phyloP scores from a whole-genome alignment of 2,888 invertebrate genomes.

The Lasioglossum lativentre region DNA sequence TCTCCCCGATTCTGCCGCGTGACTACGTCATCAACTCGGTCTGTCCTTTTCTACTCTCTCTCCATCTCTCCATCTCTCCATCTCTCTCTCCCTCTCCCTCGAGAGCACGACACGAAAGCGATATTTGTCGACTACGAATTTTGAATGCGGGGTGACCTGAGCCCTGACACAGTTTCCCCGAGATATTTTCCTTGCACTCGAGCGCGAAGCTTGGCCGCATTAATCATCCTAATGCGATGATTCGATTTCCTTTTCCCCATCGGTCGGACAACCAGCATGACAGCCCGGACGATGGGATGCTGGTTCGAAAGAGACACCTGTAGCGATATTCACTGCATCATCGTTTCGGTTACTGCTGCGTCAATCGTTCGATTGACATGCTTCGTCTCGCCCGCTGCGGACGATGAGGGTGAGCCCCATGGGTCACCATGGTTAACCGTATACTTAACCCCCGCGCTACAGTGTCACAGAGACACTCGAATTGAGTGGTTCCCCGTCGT shows the following conservation, averaged over 20 bases:
- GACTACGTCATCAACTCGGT: too few species aligned
- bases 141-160: neutral
- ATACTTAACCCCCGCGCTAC: conserved; percentile 43
- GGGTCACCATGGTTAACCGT: conserved; percentile 58
- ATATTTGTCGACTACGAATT: neutral
- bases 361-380: conserved; percentile 41
- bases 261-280: neutral
- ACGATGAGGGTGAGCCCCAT: conserved; percentile 37
- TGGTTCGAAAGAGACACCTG: conserved; percentile 31
- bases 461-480: conserved; percentile 40
- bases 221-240: conserved; percentile 33
- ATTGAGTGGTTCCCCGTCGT: conserved; percentile 32
- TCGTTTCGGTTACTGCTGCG: conserved; percentile 11
- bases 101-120: neutral
- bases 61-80: too few species aligned
- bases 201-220: neutral
- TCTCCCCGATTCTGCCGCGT: too few species aligned
- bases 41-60: too few species aligned
- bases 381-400: neutral
- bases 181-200: conserved; percentile 5
- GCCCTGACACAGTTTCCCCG: neutral
- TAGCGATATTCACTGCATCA: conserved; percentile 21
- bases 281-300: conserved; percentile 11
- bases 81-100: too few species aligned
- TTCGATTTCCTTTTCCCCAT: neutral